phyloP scores from a whole-genome alignment of 2,888 invertebrate species.

The Lasioglossum vierecki region DNA sequence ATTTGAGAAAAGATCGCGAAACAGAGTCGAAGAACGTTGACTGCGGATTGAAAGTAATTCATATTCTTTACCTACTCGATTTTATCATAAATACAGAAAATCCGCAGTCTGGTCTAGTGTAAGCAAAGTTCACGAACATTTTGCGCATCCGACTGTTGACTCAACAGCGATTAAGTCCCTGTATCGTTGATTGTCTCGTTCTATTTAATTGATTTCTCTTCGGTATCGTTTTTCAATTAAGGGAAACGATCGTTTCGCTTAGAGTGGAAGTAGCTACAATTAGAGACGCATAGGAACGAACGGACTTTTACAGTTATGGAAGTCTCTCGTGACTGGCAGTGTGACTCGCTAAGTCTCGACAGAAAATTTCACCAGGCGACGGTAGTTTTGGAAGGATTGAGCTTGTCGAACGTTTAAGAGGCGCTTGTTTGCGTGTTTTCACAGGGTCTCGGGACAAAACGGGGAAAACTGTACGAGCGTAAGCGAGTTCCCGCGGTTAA shows the following conservation, averaged over 20 bases:
- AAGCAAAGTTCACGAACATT: too few species aligned
- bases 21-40: background rate
- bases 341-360: too few species aligned
- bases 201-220: too few species aligned
- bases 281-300: too few species aligned
- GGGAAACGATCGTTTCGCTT: too few species aligned
- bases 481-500: constrained; percentile 8
- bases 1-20: background rate
- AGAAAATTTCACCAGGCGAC: too few species aligned
- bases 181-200: background rate
- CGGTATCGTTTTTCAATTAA: too few species aligned
- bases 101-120: background rate
- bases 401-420: background rate
- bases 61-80: background rate
- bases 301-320: too few species aligned
- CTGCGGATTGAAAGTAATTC: background rate
- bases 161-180: background rate
- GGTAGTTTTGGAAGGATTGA: too few species aligned
- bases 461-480: constrained; percentile 1
- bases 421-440: background rate
- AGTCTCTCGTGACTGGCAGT: too few species aligned
- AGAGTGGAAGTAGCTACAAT: too few species aligned
- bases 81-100: background rate
- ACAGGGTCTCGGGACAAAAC: background rate
- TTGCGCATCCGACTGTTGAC: background rate